Conservation (phyloP, 2,113 vertebrate genomes). For the Heterocephalus glaber region DNA sequence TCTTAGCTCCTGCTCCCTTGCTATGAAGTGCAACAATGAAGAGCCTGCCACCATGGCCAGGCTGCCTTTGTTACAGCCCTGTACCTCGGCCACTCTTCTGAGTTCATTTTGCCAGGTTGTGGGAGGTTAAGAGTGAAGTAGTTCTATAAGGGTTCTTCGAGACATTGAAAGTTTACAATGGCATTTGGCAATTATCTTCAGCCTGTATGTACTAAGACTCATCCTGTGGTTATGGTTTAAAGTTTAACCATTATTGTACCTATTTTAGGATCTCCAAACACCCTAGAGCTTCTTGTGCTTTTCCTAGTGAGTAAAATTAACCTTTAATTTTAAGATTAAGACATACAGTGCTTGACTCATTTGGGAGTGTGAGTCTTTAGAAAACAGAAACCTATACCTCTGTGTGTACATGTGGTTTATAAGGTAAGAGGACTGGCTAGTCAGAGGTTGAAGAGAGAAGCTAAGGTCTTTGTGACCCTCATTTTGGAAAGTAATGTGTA, state of each 20-base stretch:
- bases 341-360: slow-evolving; percentile 41
- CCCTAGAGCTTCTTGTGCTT: slow-evolving; percentile 3
- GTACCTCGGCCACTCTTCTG: not conserved
- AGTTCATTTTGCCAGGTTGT: not conserved
- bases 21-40: not conserved
- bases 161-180: not conserved
- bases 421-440: not conserved
- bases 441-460: not conserved
- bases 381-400: not conserved
- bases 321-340: no score
- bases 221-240: slow-evolving; percentile 46
- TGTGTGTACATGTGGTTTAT: not conserved
- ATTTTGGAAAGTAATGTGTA: not conserved
- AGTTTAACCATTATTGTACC: slow-evolving; percentile 28
- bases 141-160: not conserved
- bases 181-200: slow-evolving; percentile 31
- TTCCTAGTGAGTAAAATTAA: slow-evolving; percentile 8
- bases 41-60: not conserved
- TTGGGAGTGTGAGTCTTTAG: not conserved
- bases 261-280: slow-evolving; percentile 42
- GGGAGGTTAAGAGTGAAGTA: not conserved
- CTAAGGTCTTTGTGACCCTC: not conserved
- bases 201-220: not conserved
- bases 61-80: not conserved
- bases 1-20: not conserved